phyloP scores from a whole-genome alignment of 2,888 invertebrate species.

The Meliscaeva auricollis region DNA sequence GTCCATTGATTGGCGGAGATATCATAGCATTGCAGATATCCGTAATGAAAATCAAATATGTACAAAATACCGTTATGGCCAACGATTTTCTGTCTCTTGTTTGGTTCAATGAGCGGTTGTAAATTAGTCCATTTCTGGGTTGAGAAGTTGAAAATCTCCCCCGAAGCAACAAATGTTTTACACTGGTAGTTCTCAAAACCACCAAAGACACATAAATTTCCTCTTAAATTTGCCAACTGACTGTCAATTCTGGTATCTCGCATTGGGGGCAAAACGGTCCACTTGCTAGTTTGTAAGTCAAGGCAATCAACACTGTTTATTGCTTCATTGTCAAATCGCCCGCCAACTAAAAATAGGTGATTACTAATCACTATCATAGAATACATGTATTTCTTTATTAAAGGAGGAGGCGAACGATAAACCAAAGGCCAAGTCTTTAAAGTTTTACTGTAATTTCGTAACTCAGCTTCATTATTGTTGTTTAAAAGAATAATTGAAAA shows the following conservation, averaged over 20 bases:
- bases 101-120: neutral
- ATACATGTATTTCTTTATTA: neutral
- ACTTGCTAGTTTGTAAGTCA: neutral
- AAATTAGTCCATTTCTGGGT: neutral
- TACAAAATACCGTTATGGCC: neutral
- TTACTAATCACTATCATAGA: neutral
- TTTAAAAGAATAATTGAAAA: neutral
- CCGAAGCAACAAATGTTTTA: neutral
- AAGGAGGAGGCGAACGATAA: neutral
- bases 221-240: neutral
- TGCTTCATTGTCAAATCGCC: neutral
- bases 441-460: neutral
- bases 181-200: neutral
- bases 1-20: neutral
- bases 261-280: neutral
- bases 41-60: neutral
- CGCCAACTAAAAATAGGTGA: neutral
- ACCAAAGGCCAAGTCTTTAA: neutral
- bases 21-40: neutral
- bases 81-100: neutral
- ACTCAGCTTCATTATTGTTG: neutral
- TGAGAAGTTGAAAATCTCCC: constrained; percentile 1
- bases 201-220: neutral
- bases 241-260: neutral
- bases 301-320: neutral